phyloP scores from a whole-genome alignment of 2,888 invertebrate genomes.

The Thecocarcelia acutangulata region DNA sequence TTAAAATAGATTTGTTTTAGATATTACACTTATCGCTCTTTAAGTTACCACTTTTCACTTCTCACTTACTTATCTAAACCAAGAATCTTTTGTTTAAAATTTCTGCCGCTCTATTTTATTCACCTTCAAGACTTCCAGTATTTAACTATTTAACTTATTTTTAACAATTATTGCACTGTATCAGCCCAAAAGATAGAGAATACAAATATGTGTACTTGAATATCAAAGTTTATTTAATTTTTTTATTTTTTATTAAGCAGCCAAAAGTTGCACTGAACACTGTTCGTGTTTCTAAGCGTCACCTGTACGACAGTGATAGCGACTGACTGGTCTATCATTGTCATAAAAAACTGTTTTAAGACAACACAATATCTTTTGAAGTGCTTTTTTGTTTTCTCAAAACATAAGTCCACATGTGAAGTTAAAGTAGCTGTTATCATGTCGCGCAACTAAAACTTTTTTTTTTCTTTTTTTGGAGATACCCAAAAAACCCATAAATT shows the following conservation, averaged over 20 bases:
- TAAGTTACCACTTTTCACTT: no score
- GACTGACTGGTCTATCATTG: slow-evolving; percentile 22
- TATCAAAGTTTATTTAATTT: slow-evolving; percentile 27
- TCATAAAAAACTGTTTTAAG: slow-evolving; percentile 11
- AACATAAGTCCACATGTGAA: slow-evolving; percentile 52
- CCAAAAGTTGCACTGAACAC: no score
- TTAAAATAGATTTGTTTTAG: no score
- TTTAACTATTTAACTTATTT: no score
- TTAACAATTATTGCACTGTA: background rate
- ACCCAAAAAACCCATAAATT: background rate
- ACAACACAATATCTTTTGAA: slow-evolving; percentile 30
- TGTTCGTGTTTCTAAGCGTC: background rate
- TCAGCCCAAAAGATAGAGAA: background rate
- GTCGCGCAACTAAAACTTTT: slow-evolving; percentile 2
- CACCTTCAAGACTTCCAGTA: no score
- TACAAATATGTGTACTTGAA: no score
- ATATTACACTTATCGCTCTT: no score
- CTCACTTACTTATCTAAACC: no score
- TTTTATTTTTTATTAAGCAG: slow-evolving; percentile 28
- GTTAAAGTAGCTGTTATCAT: slow-evolving; percentile 56
- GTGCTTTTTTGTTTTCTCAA: slow-evolving; percentile 37
- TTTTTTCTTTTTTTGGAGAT: background rate
- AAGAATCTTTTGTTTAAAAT: no score
- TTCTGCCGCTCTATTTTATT: no score
- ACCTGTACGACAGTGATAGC: background rate